phyloP scores from a whole-genome alignment of 1,140 invertebrate species.

The Pachypeltis micranthus region DNA sequence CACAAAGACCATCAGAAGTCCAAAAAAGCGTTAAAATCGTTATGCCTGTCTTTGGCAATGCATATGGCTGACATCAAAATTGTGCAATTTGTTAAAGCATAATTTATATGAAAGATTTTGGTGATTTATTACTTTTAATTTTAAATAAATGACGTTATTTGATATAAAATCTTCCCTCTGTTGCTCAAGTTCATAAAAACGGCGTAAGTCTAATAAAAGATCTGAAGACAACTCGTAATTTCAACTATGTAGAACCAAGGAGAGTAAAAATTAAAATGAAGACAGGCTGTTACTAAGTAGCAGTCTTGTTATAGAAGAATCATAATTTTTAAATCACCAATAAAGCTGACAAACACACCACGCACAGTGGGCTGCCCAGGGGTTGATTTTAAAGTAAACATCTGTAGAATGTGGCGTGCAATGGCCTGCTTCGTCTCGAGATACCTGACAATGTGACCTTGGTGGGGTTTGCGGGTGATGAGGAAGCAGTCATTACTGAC shows the following conservation, averaged over 20 bases:
- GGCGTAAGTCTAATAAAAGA: not conserved
- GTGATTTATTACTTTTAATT: not conserved
- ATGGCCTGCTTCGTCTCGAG: not conserved
- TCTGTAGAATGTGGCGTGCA: not conserved
- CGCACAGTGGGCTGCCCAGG: not conserved
- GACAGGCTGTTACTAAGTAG: too few species aligned
- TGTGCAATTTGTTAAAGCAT: not conserved
- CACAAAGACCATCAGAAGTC: not conserved
- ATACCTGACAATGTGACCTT: not conserved
- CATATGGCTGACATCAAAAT: not conserved
- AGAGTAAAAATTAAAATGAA: too few species aligned
- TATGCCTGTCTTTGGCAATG: not conserved
- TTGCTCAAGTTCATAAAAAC: not conserved
- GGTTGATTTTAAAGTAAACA: not conserved
- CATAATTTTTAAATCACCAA: not conserved
- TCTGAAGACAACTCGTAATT: not conserved
- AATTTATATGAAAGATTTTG: not conserved
- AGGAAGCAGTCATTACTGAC: not conserved
- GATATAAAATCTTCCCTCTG: not conserved
- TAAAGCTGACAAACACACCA: not conserved
- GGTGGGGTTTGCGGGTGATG: not conserved
- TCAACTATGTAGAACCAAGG: too few species aligned
- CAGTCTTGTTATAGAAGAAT: too few species aligned
- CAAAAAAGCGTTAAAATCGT: not conserved
- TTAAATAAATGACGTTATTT: not conserved